Percentiles rank a stretch among this genome's conserved stretches.
Evolutionary conservation across 2,797 vertebrate species (phyloP).

Genomic region (Ceryle rudis): DNA sequence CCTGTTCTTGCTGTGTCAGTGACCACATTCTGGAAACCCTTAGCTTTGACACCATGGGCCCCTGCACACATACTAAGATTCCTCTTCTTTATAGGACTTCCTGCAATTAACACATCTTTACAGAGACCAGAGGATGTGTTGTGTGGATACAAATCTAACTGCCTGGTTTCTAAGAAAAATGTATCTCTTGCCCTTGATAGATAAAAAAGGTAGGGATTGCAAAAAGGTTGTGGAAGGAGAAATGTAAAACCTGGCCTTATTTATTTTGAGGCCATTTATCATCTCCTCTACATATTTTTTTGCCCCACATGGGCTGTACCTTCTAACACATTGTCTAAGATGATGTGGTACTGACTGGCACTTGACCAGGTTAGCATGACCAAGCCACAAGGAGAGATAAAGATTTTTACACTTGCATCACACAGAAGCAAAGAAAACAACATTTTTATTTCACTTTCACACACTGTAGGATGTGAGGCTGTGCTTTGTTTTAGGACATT

Average conservation of each 20-base stretch:
- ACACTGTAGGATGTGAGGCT: not conserved
- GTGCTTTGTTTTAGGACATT: not conserved
- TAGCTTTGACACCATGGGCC: not conserved
- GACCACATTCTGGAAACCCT: not conserved
- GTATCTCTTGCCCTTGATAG: not conserved
- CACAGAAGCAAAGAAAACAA: not conserved
- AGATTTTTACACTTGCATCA: not conserved
- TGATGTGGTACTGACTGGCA: not conserved
- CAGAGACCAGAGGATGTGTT: not conserved
- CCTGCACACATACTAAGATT: rapidly evolving
- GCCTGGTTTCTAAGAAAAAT: not conserved
- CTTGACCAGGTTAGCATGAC: not conserved
- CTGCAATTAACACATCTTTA: not conserved
- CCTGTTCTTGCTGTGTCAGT: not conserved
- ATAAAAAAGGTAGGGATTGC: not conserved
- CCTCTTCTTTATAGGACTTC: not conserved
- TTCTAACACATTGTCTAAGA: not conserved
- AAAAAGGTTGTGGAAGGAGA: not conserved
- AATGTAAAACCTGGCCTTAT: not conserved
- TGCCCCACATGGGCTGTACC: not conserved
- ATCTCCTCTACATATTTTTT: not conserved
- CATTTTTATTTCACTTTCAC: constrained; percentile 4
- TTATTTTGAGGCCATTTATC: not conserved
- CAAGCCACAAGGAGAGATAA: not conserved
- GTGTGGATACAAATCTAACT: not conserved